Base-by-base conservation (phyloP, 2,113 vertebrate species). In the Balaeniceps rex region DNA sequence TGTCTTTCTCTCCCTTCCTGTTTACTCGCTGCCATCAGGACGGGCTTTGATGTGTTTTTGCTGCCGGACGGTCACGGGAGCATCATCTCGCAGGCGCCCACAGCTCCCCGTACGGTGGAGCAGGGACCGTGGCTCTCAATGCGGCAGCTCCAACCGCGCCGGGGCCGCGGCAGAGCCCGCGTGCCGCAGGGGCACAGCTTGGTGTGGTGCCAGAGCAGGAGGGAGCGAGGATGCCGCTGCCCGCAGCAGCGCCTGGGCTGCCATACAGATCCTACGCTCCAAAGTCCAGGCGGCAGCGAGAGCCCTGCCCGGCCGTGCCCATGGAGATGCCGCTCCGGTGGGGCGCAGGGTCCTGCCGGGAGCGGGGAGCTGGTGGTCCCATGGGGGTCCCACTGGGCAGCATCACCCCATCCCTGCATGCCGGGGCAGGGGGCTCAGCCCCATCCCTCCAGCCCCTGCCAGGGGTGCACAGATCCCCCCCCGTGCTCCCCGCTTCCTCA, bases 1-100 rank as follows among this genome's bases (percentile, higher is more conserved):
- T 96, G 96, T 83, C 90, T 92, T 94, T 69, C 86, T 96, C 68
- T 91, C 94, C 90, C 66, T 97, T 97, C 97, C 97, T 98, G 97
- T 97, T 98, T 97, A 97, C 92, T 79, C 15, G 33, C 52, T 80
- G 83, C 90, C 88, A 79, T 93, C 95, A 96, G 95, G 94, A 95
- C 11, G 4, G 22, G n/a, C 97, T 97, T 98, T 97, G 96, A 96
- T 95, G 96, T 96, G 76, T 31, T 83, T 58, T 38, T 85, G 87
- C 93, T 75, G 94, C 82, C 89, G 95, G 94, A 65, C 3, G 1
- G 21, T 38, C 28, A 11, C 68, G 91, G 87, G 68, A 97, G 72
- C 85, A 58, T 71, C 70, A 6, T 70, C 94, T 46, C 1, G 0
- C 0, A 0, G 82, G 63, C 3, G 11, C 52, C 95, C 14, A 31